These are phyloP conservation scores for Syngnathus acus DNA, from an alignment of 2,797 vertebrate genomes.

Conservation along the genomic window DNA sequence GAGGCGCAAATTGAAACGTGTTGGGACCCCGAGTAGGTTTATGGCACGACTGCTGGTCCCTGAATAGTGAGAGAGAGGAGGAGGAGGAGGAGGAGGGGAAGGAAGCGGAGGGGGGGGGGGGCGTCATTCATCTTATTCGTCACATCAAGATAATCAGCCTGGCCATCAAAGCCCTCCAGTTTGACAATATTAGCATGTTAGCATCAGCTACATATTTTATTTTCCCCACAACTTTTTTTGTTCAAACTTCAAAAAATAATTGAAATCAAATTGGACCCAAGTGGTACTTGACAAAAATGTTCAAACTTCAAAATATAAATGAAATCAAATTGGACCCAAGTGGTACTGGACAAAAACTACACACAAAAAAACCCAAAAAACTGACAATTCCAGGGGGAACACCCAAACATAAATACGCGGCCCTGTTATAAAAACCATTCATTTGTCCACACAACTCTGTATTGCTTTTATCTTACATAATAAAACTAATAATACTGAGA, in stretches of 20 bases:
- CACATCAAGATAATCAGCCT: slow-evolving; percentile 71
- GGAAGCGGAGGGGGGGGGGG: slow-evolving; percentile 18
- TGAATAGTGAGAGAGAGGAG: slow-evolving; percentile 44
- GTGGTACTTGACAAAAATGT: not conserved
- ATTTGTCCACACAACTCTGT: slow-evolving; percentile 50
- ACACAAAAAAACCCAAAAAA: slow-evolving; percentile 38
- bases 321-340: slow-evolving; percentile 35
- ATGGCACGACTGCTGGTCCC: slow-evolving; percentile 68
- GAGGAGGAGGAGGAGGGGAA: not conserved
- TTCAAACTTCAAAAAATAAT: too few relatives aligned
- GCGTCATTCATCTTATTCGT: slow-evolving; percentile 71
- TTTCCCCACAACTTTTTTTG: too few relatives aligned
- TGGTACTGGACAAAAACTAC: slow-evolving; percentile 16
- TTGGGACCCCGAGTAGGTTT: slow-evolving; percentile 12
- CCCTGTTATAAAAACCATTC: slow-evolving; percentile 53
- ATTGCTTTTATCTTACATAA: slow-evolving; percentile 69
- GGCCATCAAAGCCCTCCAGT: slow-evolving; percentile 52
- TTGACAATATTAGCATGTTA: slow-evolving; percentile 22
- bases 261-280: slow-evolving; percentile 6
- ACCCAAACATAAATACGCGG: slow-evolving; percentile 55
- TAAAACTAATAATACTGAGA: slow-evolving; percentile 65
- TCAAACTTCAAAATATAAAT: too few relatives aligned
- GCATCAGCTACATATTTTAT: slow-evolving; percentile 7
- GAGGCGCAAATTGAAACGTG: slow-evolving; percentile 23
- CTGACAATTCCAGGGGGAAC: slow-evolving; percentile 13